phyloP scores from a whole-genome alignment of 2,888 invertebrate genomes.

The Pollenia amentaria region DNA sequence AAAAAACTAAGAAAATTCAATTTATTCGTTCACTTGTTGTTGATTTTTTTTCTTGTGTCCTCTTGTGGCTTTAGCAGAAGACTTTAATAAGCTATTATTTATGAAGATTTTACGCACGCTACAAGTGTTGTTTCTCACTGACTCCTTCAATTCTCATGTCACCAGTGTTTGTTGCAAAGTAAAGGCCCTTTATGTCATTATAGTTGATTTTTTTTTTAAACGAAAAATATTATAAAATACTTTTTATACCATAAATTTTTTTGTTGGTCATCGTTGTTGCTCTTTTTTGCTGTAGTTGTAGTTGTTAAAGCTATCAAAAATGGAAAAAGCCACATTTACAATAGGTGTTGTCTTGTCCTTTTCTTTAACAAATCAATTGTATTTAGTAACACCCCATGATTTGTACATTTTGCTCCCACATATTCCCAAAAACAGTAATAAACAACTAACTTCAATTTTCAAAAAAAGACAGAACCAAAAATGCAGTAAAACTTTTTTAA shows the following conservation, averaged over 20 bases:
- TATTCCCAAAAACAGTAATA: slow-evolving; percentile 72
- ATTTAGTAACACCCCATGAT: slow-evolving; percentile 74
- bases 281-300: slow-evolving; percentile 11
- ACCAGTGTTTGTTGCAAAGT: slow-evolving; percentile 44
- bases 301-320: slow-evolving; percentile 46
- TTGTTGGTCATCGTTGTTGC: slow-evolving; percentile 24
- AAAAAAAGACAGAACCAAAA: slow-evolving; percentile 25
- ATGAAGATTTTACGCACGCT: slow-evolving; percentile 74
- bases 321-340: slow-evolving; percentile 53
- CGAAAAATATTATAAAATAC: slow-evolving; percentile 23
- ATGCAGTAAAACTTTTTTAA: neutral
- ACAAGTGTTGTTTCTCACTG: slow-evolving; percentile 59
- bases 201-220: slow-evolving; percentile 48
- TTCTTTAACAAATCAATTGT: slow-evolving; percentile 74
- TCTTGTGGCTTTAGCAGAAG: slow-evolving; percentile 45
- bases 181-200: slow-evolving; percentile 72
- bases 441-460: slow-evolving; percentile 71
- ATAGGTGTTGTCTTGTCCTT: slow-evolving; percentile 73
- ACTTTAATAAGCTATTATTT: slow-evolving; percentile 74
- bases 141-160: slow-evolving; percentile 67
- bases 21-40: slow-evolving; percentile 63
- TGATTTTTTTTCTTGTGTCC: slow-evolving; percentile 1
- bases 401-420: slow-evolving; percentile 74
- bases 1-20: slow-evolving; percentile 40
- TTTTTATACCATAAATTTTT: slow-evolving; percentile 22